Evolutionary conservation across 1,140 invertebrate species (phyloP).

Genomic region (Drosophila nigrodunni): DNA sequence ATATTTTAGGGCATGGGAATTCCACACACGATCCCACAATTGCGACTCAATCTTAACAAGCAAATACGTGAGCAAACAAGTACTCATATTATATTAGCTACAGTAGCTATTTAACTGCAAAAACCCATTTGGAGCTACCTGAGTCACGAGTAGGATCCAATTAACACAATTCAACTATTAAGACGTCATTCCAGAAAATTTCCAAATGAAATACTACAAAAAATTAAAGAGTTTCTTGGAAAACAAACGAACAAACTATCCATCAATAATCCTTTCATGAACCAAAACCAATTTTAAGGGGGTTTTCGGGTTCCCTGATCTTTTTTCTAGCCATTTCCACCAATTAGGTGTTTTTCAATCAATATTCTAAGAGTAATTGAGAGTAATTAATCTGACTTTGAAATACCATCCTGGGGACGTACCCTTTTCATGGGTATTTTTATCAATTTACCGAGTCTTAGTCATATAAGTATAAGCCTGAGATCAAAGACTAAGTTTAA

Average conservation of each 20-base stretch:
- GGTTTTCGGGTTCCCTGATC: too few species aligned
- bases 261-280: too few species aligned
- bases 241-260: neutral
- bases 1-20: slow-evolving; percentile 37
- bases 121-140: slow-evolving; percentile 25
- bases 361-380: too few species aligned
- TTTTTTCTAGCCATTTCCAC: too few species aligned
- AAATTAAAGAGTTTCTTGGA: neutral
- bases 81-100: slow-evolving; percentile 6
- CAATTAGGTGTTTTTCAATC: too few species aligned
- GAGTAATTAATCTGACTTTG: too few species aligned
- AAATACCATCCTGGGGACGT: too few species aligned
- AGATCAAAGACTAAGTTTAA: slow-evolving; percentile 12
- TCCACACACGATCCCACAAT: slow-evolving; percentile 27
- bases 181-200: slow-evolving; percentile 22
- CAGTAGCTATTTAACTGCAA: neutral
- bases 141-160: slow-evolving; percentile 36
- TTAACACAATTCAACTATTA: slow-evolving; percentile 27
- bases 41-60: slow-evolving; percentile 20
- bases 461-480: neutral
- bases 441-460: slow-evolving; percentile 6
- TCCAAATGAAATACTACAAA: too few species aligned
- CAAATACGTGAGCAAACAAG: slow-evolving; percentile 6
- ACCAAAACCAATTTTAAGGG: too few species aligned
- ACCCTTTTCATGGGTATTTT: too few species aligned